Evolutionary conservation across 2,797 vertebrate species (phyloP).

Genomic region (Merluccius polli): DNA sequence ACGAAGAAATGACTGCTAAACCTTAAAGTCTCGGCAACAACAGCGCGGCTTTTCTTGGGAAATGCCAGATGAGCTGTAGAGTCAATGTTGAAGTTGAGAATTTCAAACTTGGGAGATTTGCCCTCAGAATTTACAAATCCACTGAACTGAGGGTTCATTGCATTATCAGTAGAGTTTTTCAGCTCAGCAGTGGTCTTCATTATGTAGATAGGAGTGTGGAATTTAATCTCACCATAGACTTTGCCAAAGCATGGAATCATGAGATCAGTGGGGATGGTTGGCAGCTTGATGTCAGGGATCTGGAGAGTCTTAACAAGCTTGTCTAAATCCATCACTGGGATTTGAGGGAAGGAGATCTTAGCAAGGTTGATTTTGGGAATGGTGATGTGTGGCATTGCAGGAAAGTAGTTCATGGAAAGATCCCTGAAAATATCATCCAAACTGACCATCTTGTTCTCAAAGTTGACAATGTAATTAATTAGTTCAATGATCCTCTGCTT

Average conservation of each 20-base stretch:
- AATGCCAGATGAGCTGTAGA: conserved; percentile 76
- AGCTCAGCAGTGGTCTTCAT: conserved; percentile 76
- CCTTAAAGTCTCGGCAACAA: conserved; percentile 79
- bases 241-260: conserved; percentile 85
- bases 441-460: conserved; percentile 71
- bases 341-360: conserved; percentile 72
- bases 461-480: conserved; percentile 79
- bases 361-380: conserved; percentile 77
- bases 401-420: conserved; percentile 72
- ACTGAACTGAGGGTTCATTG: conserved; percentile 72
- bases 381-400: conserved; percentile 71
- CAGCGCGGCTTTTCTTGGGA: conserved; percentile 73
- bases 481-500: conserved; percentile 75
- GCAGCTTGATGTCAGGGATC: conserved; percentile 84
- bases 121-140: conserved; percentile 75
- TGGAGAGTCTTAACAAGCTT: conserved; percentile 74
- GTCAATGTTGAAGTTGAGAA: conserved; percentile 79
- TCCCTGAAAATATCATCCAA: conserved; percentile 76
- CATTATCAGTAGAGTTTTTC: conserved; percentile 74
- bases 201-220: conserved; percentile 82
- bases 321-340: conserved; percentile 79
- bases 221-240: conserved; percentile 75
- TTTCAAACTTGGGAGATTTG: conserved; percentile 68
- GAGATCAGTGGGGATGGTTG: conserved; percentile 75
- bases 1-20: conserved; percentile 71